These are phyloP conservation scores for Lanistes nyassanus DNA, from an alignment of 1,140 invertebrate species.

Conservation along the genomic window DNA sequence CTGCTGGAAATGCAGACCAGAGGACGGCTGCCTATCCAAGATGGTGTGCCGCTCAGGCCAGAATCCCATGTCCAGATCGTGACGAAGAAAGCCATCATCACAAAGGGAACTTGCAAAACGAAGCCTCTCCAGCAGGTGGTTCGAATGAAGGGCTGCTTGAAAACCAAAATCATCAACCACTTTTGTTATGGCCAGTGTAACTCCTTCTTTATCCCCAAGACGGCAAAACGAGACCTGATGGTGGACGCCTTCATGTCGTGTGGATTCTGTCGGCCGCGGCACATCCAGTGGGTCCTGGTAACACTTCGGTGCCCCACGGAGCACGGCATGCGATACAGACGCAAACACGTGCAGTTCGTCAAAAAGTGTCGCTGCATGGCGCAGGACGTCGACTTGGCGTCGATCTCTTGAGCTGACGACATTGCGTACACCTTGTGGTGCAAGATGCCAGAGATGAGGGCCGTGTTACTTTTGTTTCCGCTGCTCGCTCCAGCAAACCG, in stretches of 20 bases:
- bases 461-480: no score
- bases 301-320: constrained; percentile 73
- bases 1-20: constrained; percentile 20
- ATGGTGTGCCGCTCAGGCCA: constrained; percentile 36
- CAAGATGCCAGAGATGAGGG: no score
- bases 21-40: neutral
- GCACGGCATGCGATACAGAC: constrained; percentile 69
- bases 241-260: constrained; percentile 75
- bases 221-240: constrained; percentile 42
- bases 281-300: constrained; percentile 73
- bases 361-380: constrained; percentile 75
- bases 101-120: constrained; percentile 79
- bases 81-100: constrained; percentile 75
- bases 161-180: constrained; percentile 74
- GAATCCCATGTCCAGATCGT: constrained; percentile 74
- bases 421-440: no score
- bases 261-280: constrained; percentile 76
- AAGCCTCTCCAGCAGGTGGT: constrained; percentile 76
- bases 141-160: constrained; percentile 73
- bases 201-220: constrained; percentile 78
- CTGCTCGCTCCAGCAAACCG: no score
- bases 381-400: constrained; percentile 19
- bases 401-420: neutral
- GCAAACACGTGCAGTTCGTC: constrained; percentile 73
- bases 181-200: constrained; percentile 83